These are phyloP conservation scores for Podarcis cretensis DNA, from an alignment of 2,113 vertebrate species.

Conservation along the genomic window DNA sequence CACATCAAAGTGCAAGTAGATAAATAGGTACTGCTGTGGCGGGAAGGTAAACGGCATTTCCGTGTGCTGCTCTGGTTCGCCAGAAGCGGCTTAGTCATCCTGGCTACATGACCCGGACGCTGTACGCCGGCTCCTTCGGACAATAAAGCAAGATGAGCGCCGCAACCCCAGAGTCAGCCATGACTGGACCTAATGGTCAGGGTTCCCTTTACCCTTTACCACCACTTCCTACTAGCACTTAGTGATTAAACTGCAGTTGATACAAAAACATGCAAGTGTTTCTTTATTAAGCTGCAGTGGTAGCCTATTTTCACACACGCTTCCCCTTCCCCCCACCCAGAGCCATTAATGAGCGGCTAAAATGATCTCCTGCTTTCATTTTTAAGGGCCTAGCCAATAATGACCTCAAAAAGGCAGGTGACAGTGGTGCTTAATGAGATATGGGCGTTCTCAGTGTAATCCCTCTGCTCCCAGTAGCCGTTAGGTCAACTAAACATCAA, in stretches of 20 bases:
- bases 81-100: no score
- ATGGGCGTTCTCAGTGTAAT: constrained; percentile 62
- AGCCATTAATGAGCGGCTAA: constrained; percentile 47
- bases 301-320: no score
- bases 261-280: neutral
- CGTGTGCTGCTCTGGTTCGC: no score
- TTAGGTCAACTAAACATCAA: constrained; percentile 74
- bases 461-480: constrained; percentile 67
- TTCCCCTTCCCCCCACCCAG: neutral
- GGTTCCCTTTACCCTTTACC: no score
- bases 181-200: no score
- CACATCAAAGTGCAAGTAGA: no score
- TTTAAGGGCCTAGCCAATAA: constrained; percentile 51
- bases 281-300: neutral
- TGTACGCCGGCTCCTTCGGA: no score
- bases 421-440: constrained; percentile 55
- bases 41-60: no score
- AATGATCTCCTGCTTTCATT: constrained; percentile 11
- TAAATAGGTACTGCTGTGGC: no score
- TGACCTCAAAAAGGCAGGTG: constrained; percentile 60
- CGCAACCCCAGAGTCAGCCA: no score
- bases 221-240: neutral
- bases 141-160: no score
- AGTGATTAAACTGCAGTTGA: neutral
- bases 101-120: no score